Evolutionary conservation across 2,113 vertebrate species (phyloP).

Genomic region (Menidia beryllina): DNA sequence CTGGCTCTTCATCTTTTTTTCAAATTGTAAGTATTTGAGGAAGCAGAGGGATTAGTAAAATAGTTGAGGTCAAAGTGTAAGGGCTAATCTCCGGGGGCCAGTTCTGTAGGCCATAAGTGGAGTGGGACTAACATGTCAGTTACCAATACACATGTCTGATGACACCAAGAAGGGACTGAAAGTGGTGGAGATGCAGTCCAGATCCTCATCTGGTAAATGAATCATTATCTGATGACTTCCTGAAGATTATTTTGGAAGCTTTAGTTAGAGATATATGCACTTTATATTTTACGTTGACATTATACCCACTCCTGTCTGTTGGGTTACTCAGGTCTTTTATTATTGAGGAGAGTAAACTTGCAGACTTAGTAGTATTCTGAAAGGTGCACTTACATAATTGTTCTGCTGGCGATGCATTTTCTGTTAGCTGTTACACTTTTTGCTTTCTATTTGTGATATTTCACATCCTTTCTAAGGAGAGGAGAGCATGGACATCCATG

Average conservation of each 20-base stretch:
- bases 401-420: neutral
- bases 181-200: slow-evolving; percentile 49
- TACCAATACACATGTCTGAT: slow-evolving; percentile 35
- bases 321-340: neutral
- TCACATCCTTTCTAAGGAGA: slow-evolving; percentile 16
- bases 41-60: slow-evolving; percentile 46
- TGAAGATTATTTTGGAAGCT: slow-evolving; percentile 11
- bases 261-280: slow-evolving; percentile 8
- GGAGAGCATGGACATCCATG: slow-evolving; percentile 49
- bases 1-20: slow-evolving; percentile 5
- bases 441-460: slow-evolving; percentile 39
- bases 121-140: slow-evolving; percentile 34
- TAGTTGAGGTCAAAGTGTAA: slow-evolving; percentile 37
- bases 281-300: neutral
- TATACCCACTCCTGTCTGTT: slow-evolving; percentile 12
- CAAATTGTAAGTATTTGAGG: slow-evolving; percentile 27
- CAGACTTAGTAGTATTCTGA: slow-evolving; percentile 7
- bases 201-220: slow-evolving; percentile 37
- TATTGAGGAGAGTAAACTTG: slow-evolving; percentile 6
- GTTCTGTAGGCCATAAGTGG: slow-evolving; percentile 17
- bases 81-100: slow-evolving; percentile 17
- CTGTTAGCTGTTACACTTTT: slow-evolving; percentile 22
- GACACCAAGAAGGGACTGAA: slow-evolving; percentile 15
- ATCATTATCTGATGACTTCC: slow-evolving; percentile 8
- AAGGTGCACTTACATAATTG: slow-evolving; percentile 17